Base-by-base conservation (phyloP, 1,140 invertebrate species). In the Drosophila murphyi region DNA sequence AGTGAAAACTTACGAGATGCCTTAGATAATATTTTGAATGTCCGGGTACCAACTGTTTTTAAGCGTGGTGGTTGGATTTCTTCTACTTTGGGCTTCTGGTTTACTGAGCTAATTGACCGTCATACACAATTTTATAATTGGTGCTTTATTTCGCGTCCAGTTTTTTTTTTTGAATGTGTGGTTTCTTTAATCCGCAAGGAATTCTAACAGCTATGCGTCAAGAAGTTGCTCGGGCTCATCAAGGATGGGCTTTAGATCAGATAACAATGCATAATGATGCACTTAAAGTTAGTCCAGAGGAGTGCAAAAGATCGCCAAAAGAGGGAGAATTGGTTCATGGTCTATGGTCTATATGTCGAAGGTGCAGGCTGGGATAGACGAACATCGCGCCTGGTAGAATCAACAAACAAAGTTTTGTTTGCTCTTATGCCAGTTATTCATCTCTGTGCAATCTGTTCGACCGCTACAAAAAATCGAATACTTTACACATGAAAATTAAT, bases 101-200 rank as follows among this genome's bases (percentile, higher is more conserved):
- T 96, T 89, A 96, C 96, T 0, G 96, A 97, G 80, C 91, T 97
- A 2, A 91, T 97, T 20, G 96, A 97, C 72, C 93, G 96, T 72
- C 96, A 97, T 89, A 91, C 86, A 31, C 96, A 97, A 83, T 96
- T 96, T 88, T 92, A 93, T 47, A 93, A 80, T 10, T 97, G 96
- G 96, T 93, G 96, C 29, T 95, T 94, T 77, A 90, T 90, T 12
- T 95, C 94, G 3, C 93, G 96, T 79, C 97, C 96, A 2, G 80
- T n/a, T n/a, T 92, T 1, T 94, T 94, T 37, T 98, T 97, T 93
- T 98, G 97, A 97, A 97, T 98, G 95, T 96, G 96, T 4, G 97
- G 97, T 41, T 97, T 98, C 92, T 98, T 98, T 85, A 98, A 98
- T 94, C 96, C 97, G 3, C 97, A 97, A 94, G 97, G 95, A 35